A percentile compares a stretch with the other conserved stretches of the same genome.
Conservation (phyloP, 2,888 invertebrate genomes). For the Apantesis nais region DNA sequence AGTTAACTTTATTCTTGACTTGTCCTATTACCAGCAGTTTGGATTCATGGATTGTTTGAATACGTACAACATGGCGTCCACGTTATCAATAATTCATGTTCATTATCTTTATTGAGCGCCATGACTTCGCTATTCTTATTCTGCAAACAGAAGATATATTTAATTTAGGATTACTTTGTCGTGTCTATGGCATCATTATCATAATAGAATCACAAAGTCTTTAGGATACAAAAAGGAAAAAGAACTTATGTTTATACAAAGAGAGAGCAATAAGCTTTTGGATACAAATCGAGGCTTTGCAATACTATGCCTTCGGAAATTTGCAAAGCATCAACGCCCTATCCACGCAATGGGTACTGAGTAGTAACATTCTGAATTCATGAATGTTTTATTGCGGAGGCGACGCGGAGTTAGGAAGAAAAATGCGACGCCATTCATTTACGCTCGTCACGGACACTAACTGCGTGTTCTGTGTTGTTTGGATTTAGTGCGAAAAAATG, state of each 20-base stretch:
- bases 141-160: slow-evolving; percentile 29
- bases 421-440: slow-evolving; percentile 79
- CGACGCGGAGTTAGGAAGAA: slow-evolving; percentile 76
- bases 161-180: slow-evolving; percentile 35
- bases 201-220: slow-evolving; percentile 39
- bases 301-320: slow-evolving; percentile 58
- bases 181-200: slow-evolving; percentile 34
- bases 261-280: slow-evolving; percentile 47
- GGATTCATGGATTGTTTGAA: slow-evolving; percentile 42
- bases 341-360: slow-evolving; percentile 66
- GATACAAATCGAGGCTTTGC: slow-evolving; percentile 55
- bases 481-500: slow-evolving; percentile 75
- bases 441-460: slow-evolving; percentile 81
- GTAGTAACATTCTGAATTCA: slow-evolving; percentile 77
- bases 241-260: slow-evolving; percentile 38
- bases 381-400: slow-evolving; percentile 80
- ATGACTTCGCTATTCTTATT: slow-evolving; percentile 33
- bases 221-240: slow-evolving; percentile 26
- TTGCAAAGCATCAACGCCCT: slow-evolving; percentile 60
- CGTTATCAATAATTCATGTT: slow-evolving; percentile 50
- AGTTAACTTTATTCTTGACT: slow-evolving; percentile 55
- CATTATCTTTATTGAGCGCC: slow-evolving; percentile 45
- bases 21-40: slow-evolving; percentile 49
- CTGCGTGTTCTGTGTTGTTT: slow-evolving; percentile 78
- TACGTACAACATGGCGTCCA: slow-evolving; percentile 43